Evolutionary conservation across 2,888 invertebrate genomes (phyloP), one percentile per base, ranked within the genome.

Genomic region (Drosophila nr. perissopoda): DNA sequence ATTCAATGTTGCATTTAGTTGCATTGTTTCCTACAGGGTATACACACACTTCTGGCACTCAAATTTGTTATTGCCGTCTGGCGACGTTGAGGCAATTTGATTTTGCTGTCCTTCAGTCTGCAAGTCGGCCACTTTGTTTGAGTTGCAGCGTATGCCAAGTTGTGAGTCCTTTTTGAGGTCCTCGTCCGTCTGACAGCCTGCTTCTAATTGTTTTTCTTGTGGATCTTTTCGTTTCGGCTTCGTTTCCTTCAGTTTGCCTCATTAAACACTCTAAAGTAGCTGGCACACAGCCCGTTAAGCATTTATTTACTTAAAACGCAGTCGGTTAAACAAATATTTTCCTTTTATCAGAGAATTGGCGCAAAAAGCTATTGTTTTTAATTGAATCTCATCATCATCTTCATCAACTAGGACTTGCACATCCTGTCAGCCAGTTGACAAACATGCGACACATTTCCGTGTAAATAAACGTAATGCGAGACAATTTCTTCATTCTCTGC

Each of bases 11-110:
- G 21, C 34, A 34, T 54, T 36, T 36, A 16, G 4, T 25, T n/a
- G 8, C 18, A 36, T 16, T 18, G 2, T 3, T 36, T 71, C 36
- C 62, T 46, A 36, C 69, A 46, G 69, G 69, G 62, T 56, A 42
- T 11, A 34, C 31, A n/a, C 56, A 59, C 52, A 56, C 49, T 31
- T 21, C 21, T 13, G 21, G 34, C 46, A 62, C 68, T 72, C 52
- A 72, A 79, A 75, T 79, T 79, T 72, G 79, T 72, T 79, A 64
- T 72, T 76, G 76, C 70, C 70, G 79, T 70, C 79, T 70, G 79
- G 68, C 79, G 70, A 68, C 66, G 79, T 65, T 62, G 59, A 46
- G 76, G 76, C 76, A 76, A 76, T 77, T 76, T 73, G 73, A 77
- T 76, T 72, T 63, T 46, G 59, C 40, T 52, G 65, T 40, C 65